Percentiles rank a stretch among this genome's conserved stretches.
phyloP scores from a whole-genome alignment of 2,888 invertebrate species.

The Apotomis turbidana region DNA sequence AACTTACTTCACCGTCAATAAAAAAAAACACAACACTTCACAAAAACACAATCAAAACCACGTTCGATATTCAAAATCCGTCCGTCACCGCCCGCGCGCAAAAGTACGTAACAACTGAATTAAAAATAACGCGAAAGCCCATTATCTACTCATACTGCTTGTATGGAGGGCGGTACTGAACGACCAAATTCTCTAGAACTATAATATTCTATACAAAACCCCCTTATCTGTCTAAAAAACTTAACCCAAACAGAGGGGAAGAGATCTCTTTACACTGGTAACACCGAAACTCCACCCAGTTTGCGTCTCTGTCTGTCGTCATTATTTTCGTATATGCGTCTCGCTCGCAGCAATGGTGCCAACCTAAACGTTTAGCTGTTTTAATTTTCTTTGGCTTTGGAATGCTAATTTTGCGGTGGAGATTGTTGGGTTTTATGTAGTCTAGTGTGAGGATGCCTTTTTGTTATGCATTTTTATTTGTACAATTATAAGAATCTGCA shows the following conservation, averaged over 20 bases:
- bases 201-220: slow-evolving; percentile 9
- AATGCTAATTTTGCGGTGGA: slow-evolving; percentile 38
- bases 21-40: slow-evolving; percentile 42
- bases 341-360: slow-evolving; percentile 26
- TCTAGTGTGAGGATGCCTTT: slow-evolving; percentile 8
- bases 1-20: slow-evolving; percentile 37
- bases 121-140: slow-evolving; percentile 73
- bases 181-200: slow-evolving; percentile 50
- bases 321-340: slow-evolving; percentile 10
- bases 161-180: slow-evolving; percentile 72
- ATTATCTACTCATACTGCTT: slow-evolving; percentile 75
- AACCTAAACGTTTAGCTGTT: slow-evolving; percentile 29
- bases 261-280: slow-evolving; percentile 24
- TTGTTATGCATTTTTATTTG: not conserved
- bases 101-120: slow-evolving; percentile 73
- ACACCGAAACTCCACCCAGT: slow-evolving; percentile 37
- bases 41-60: slow-evolving; percentile 43
- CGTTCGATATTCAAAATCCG: slow-evolving; percentile 48
- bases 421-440: slow-evolving; percentile 31
- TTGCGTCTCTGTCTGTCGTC: slow-evolving; percentile 15
- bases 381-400: slow-evolving; percentile 37
- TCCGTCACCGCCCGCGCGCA: slow-evolving; percentile 54
- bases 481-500: not conserved
- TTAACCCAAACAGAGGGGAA: slow-evolving; percentile 1
- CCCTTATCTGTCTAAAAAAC: not conserved